These are phyloP conservation scores for Gavialis gangeticus DNA, from an alignment of 2,113 vertebrate genomes.

Conservation along the genomic window DNA sequence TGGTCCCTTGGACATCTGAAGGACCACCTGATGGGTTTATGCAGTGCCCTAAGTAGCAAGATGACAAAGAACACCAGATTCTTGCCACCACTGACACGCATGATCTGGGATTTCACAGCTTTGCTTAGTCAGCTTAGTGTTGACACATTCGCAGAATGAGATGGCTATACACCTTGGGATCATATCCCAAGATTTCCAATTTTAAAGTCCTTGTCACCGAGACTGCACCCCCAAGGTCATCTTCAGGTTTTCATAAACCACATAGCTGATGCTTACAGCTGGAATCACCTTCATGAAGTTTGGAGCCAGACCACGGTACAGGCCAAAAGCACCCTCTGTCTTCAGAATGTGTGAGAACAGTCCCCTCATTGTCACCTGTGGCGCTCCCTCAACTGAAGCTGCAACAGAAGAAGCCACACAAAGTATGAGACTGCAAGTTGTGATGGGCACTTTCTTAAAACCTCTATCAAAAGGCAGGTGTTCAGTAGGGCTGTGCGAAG, in stretches of 20 bases:
- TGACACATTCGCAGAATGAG: constrained; percentile 97
- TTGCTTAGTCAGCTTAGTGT: constrained; percentile 82
- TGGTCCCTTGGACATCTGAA: not conserved
- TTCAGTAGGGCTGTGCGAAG: too few species aligned
- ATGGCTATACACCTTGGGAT: constrained; percentile 74
- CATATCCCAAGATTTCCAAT: constrained; percentile 66
- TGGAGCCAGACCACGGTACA: constrained; percentile 95
- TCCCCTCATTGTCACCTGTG: constrained; percentile 90
- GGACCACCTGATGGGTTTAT: not conserved
- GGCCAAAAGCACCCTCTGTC: constrained; percentile 91
- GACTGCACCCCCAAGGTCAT: constrained; percentile 90
- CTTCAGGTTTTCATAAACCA: constrained; percentile 97
- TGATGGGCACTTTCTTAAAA: not conserved
- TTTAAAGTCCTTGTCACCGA: constrained; percentile 80
- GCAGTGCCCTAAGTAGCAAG: constrained; percentile 37
- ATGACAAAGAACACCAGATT: constrained; percentile 48
- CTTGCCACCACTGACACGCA: constrained; percentile 20
- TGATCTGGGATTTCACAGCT: constrained; percentile 77
- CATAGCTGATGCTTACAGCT: constrained; percentile 98
- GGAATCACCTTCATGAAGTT: constrained; percentile 99
- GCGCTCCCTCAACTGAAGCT: constrained; percentile 89
- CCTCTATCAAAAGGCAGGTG: not conserved
- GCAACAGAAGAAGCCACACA: constrained; percentile 16
- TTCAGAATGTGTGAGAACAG: constrained; percentile 93
- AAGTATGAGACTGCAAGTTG: rapidly evolving